phyloP scores from a whole-genome alignment of 2,797 vertebrate species.

The Merluccius polli region DNA sequence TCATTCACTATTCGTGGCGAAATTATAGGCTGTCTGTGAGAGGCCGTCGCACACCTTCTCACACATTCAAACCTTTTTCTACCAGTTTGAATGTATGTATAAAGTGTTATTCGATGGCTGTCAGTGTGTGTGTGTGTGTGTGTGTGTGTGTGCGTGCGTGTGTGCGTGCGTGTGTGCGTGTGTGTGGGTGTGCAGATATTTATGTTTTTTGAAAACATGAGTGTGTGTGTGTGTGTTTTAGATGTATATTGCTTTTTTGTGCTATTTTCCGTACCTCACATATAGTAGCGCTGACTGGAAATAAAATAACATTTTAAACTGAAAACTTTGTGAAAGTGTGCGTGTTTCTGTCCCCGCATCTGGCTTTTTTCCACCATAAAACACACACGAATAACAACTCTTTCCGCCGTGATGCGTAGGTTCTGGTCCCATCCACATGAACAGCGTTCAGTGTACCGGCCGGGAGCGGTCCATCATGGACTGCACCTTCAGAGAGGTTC shows the following conservation, averaged over 20 bases:
- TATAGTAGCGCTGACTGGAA: neutral
- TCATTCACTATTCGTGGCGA: constrained; percentile 63
- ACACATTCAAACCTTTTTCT: constrained; percentile 55
- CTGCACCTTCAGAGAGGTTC: constrained; percentile 76
- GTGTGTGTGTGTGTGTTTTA: neutral
- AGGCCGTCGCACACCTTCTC: constrained; percentile 57
- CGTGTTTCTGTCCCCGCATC: neutral
- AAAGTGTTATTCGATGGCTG: constrained; percentile 18
- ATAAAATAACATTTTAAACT: neutral
- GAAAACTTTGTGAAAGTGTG: neutral
- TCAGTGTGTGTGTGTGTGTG: constrained; percentile 16
- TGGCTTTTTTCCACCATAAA: neutral
- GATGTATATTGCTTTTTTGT: neutral
- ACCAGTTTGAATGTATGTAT: constrained; percentile 34
- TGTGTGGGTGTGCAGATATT: too few species aligned
- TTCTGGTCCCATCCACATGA: constrained; percentile 92
- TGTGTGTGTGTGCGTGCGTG: neutral
- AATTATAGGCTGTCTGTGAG: constrained; percentile 64
- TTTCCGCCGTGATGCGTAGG: constrained; percentile 64
- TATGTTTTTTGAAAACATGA: too few species aligned
- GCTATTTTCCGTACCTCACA: neutral
- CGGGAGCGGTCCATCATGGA: constrained; percentile 78
- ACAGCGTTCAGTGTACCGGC: constrained; percentile 82
- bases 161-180: too few species aligned
- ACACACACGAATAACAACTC: neutral